Evolutionary conservation across 2,113 vertebrate species (phyloP).

Genomic region (Entosphenus tridentatus): DNA sequence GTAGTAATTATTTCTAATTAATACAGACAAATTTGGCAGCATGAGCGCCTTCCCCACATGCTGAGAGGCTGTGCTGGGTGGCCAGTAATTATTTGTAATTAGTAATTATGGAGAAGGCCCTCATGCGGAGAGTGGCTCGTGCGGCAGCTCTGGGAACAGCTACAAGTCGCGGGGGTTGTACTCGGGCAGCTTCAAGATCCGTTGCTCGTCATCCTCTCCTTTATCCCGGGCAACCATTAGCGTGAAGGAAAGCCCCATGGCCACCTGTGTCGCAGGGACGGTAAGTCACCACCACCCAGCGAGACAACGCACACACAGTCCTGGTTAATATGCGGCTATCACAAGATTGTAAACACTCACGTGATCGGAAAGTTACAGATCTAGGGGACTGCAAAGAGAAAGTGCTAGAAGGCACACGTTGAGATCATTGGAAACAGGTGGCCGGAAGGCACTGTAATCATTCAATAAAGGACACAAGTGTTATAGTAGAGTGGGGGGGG

Average conservation of each 20-base stretch:
- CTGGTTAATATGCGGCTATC: neutral
- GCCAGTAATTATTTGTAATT: no score
- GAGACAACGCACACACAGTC: neutral
- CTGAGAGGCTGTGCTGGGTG: no score
- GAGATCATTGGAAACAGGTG: neutral
- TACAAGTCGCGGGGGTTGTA: slow-evolving; percentile 81
- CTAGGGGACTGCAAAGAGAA: neutral
- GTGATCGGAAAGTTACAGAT: neutral
- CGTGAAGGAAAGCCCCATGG: slow-evolving; percentile 67
- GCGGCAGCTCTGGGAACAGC: slow-evolving; percentile 9
- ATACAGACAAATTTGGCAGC: no score
- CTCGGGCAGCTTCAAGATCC: slow-evolving; percentile 61
- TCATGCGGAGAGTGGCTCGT: slow-evolving; percentile 8
- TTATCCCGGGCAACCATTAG: slow-evolving; percentile 64
- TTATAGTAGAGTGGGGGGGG: no score
- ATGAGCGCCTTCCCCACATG: no score
- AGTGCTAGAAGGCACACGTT: slow-evolving; percentile 1
- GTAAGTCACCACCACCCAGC: neutral
- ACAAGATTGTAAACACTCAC: neutral
- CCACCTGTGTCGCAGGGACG: slow-evolving; percentile 28
- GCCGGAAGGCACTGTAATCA: neutral
- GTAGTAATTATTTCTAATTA: no score
- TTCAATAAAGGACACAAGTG: no score
- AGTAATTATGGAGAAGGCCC: neutral
- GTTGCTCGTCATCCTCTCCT: slow-evolving; percentile 45